Evolutionary conservation across 2,797 vertebrate genomes (phyloP), one percentile per base, ranked within the genome.

Genomic region (Myotis vivesi): DNA sequence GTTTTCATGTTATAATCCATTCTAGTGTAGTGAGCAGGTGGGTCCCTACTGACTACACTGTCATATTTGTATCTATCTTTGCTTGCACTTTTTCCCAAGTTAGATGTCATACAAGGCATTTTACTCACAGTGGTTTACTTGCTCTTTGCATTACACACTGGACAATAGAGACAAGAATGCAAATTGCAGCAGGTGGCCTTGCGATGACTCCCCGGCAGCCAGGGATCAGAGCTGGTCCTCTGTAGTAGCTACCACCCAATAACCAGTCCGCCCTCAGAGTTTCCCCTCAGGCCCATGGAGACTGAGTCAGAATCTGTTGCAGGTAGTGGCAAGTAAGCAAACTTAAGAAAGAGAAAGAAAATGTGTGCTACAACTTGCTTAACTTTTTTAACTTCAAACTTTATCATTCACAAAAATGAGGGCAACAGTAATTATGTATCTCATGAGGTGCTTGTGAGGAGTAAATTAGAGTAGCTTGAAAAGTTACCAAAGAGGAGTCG

Each of bases 341-440:
- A 55, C 84, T 57, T 68, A 72, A 83, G 71, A 71, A 94, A 92
- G 73, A 88, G 36, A 77, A 89, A 41, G 30, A 80, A 69, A 94
- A 72, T 62, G 44, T 69, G 49, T 69, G 10, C 49, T 79, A 17
- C 6, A 76, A 12, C 44, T 89, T 79, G 23, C 30, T 94, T 86
- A 55, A 51, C 6, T 16, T 88, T 84, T 87, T 64, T 38, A 82
- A 64, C 33, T 76, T 68, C 28, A 73, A 30, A 71, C 28, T 38
- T 81, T 41, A 44, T 94, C 22, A 44, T 44, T 38, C 72, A 19
- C 55, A 94, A 79, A 82, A 84, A 64, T 75, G 72, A 71, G 82
- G n/a, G 51, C 46, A 44, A 20, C 83, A 88, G 68, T 53, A 57
- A 64, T 87, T 9, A 51, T 30, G 33, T 15, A 17, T 57, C 59